phyloP scores from a whole-genome alignment of 2,797 vertebrate genomes.

The Acropternis orthonyx region DNA sequence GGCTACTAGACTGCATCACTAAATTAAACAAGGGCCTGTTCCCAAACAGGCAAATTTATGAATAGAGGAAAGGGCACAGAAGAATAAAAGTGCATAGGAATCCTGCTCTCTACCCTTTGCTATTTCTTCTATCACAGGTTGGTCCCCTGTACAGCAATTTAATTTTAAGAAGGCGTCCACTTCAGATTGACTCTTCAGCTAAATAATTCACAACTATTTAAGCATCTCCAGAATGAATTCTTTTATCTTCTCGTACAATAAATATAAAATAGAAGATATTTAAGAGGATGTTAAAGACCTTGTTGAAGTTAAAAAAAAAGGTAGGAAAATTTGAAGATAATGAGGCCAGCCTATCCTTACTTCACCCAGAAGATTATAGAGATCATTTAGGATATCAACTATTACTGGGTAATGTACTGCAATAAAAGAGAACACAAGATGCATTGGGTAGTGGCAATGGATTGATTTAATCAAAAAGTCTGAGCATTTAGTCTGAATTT shows the following conservation, averaged over 20 bases:
- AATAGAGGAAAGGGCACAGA: neutral
- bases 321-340: conserved; percentile 15
- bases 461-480: conserved; percentile 39
- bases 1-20: neutral
- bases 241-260: neutral
- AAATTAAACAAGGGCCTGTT: conserved; percentile 35
- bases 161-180: conserved; percentile 1
- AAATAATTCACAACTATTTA: conserved; percentile 16
- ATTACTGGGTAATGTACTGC: neutral
- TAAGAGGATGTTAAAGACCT: neutral
- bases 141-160: neutral
- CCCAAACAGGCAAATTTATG: neutral
- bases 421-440: conserved; percentile 25
- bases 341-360: neutral
- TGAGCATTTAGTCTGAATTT: conserved; percentile 22
- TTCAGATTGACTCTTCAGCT: neutral
- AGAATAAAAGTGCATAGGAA: conserved; percentile 4
- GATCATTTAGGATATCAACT: neutral
- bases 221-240: conserved; percentile 13
- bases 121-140: neutral
- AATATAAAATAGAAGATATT: neutral
- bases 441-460: neutral
- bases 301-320: neutral
- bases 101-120: neutral
- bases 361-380: neutral